Evolutionary conservation across 2,113 vertebrate genomes (phyloP), one percentile per base, ranked within the genome.

Genomic region (Tretioscincus oriximinensis): DNA sequence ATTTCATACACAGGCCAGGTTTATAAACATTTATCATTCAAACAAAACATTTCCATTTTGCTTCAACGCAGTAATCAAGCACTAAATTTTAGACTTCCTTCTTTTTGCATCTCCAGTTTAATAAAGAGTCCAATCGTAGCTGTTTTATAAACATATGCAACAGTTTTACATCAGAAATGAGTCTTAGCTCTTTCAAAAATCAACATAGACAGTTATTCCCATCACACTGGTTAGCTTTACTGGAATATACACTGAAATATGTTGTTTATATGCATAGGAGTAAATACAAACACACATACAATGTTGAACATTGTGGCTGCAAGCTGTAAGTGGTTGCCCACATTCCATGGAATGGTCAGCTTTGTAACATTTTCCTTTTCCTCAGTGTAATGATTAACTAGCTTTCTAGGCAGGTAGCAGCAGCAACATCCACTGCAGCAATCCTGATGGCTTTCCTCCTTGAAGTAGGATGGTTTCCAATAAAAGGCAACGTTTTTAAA

Each of bases 351-450:
- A 92, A 72, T 77, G 87, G 89, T 85, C 87, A 91, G 28, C 81
- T 88, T 88, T 45, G 84, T 88, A 88, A 49, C 63, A 89, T 86
- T 63, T 85, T 83, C 86, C 90, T 83, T 83, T 80, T 83, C 84
- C 61, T 73, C 63, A 78, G 72, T 77, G 75, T 86, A 91, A 91
- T 91, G 80, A 94, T 92, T 93, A 93, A 94, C 92, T 81, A 91
- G 87, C 29, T 68, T 70, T 79, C 72, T 86, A 79, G 86, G 80
- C 83, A 93, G 90, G 86, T 74, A 94, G 61, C 35, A 88, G 74
- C 84, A 90, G 86, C 74, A 89, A 73, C 66, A 82, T 61, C 7
- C 9, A 45, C 80, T 73, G 69, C 35, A 82, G 77, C 0, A 1
- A 12, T 68, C 73, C 29, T 71, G 84, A 87, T 90, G 7, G 2